Conservation (phyloP, 2,888 invertebrate genomes). For the Drosophila anomalata region DNA sequence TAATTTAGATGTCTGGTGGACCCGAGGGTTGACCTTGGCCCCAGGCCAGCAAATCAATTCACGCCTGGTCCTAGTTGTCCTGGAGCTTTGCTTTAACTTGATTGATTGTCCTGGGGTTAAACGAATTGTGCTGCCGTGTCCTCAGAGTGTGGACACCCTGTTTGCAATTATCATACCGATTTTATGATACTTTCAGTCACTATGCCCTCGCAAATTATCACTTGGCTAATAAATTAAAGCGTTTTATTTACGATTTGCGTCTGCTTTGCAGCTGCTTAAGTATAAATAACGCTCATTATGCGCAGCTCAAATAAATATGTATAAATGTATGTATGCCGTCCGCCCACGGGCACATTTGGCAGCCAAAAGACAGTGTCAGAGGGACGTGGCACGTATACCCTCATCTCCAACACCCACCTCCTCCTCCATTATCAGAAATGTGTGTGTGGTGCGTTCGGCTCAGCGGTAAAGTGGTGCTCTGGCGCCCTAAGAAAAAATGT, state of each 20-base stretch:
- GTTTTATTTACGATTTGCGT: slow-evolving; percentile 40
- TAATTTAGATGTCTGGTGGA: slow-evolving; percentile 24
- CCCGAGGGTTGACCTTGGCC: slow-evolving; percentile 28
- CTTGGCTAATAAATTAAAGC: slow-evolving; percentile 39
- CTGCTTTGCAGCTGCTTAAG: slow-evolving; percentile 57
- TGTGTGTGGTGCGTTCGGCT: slow-evolving; percentile 25
- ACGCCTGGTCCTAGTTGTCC: slow-evolving; percentile 22
- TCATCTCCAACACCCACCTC: background rate
- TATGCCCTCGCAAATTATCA: slow-evolving; percentile 26
- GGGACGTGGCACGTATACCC: slow-evolving; percentile 32
- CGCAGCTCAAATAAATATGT: slow-evolving; percentile 60
- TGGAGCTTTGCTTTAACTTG: slow-evolving; percentile 35
- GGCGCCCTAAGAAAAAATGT: slow-evolving; percentile 63
- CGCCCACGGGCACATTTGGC: slow-evolving; percentile 22
- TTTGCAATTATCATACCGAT: slow-evolving; percentile 6
- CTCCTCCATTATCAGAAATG: background rate
- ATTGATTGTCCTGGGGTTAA: slow-evolving; percentile 45
- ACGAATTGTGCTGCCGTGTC: background rate
- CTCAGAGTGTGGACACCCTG: background rate
- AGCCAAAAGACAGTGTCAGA: slow-evolving; percentile 24
- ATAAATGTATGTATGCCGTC: slow-evolving; percentile 20
- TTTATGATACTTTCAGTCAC: background rate
- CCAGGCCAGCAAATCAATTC: slow-evolving; percentile 36
- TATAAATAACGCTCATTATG: slow-evolving; percentile 70
- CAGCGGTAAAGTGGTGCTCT: slow-evolving; percentile 42